Percentiles rank a stretch among this genome's conserved stretches.
Evolutionary conservation across 2,888 invertebrate species (phyloP).

Genomic region (Dermolepida albohirtum): DNA sequence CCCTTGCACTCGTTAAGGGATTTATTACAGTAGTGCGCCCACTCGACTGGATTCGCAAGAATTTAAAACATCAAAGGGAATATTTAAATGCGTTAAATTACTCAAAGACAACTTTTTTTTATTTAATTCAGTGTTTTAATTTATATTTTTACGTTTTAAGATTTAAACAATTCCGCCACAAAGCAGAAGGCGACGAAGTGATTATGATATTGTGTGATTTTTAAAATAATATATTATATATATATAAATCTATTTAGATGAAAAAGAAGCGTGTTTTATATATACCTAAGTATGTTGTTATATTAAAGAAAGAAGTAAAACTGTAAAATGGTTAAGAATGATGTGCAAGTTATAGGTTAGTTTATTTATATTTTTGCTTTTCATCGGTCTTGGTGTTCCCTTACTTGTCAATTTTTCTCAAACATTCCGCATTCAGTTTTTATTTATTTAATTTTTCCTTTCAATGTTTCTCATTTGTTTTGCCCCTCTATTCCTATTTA

Average conservation of each 20-base stretch:
- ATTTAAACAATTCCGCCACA: conserved; percentile 56
- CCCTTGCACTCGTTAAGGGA: conserved; percentile 64
- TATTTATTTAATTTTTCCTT: conserved; percentile 48
- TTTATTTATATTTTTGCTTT: conserved; percentile 48
- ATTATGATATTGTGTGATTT: conserved; percentile 67
- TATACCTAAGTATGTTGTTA: conserved; percentile 61
- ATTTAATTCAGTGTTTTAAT: conserved; percentile 61
- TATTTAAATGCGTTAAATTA: conserved; percentile 43
- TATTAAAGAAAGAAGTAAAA: conserved; percentile 46
- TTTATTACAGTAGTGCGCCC: conserved; percentile 56
- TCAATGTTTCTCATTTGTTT: conserved; percentile 57
- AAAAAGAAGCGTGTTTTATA: conserved; percentile 61
- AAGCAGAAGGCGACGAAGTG: conserved; percentile 58
- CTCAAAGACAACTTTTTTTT: conserved; percentile 57
- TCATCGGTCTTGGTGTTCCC: conserved; percentile 59
- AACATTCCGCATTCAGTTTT: conserved; percentile 48
- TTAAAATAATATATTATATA: conserved; percentile 57
- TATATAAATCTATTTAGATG: conserved; percentile 52
- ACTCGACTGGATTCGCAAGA: conserved; percentile 6
- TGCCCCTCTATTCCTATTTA: conserved; percentile 51
- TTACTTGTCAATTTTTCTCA: conserved; percentile 41
- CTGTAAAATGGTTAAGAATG: conserved; percentile 49
- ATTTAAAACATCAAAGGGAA: conserved; percentile 19
- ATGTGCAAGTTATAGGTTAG: conserved; percentile 62
- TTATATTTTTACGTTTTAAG: conserved; percentile 56